Evolutionary conservation across 2,113 vertebrate species (phyloP), one percentile per base, ranked within the genome.

Genomic region (Ceyx margarethae): DNA sequence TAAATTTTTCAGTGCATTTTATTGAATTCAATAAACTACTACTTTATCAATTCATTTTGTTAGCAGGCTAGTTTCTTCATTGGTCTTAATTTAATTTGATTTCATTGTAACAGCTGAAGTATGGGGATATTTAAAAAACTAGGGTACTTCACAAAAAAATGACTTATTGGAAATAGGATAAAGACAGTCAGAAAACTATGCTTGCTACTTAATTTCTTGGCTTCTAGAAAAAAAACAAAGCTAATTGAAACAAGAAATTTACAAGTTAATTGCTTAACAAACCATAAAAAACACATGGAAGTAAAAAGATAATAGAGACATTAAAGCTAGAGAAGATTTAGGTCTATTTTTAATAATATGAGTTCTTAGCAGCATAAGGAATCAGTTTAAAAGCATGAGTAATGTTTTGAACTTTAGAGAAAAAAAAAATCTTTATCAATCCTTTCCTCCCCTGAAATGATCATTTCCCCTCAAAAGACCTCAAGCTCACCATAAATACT

Each of bases 241-340:
- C 46, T 83, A 91, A 91, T 91, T 94, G 94, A 96, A 96, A 94
- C 91, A 91, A 82, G 73, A 90, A 93, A 83, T 68, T 85, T 94
- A 95, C 65, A 76, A 92, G 81, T 92, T 90, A 96, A 96, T 94
- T 93, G 93, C 85, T 95, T 93, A 94, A 95, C 68, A 96, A 93
- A 78, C 92, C 91, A 94, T 91, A 89, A 86, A 91, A 90, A 77
- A 48, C 22, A 50, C 37, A 50, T 12, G 23, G 83, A 94, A 85
- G 43, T 80, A 76, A 62, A 72, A 69, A 88, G 72, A 87, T 73
- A 93, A 86, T 31, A 75, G 22, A 40, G 40, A 35, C 45, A 71
- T 81, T 89, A 19, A 67, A 72, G 81, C 75, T 74, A 60, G 68
- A 53, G 64, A 90, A 82, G 89, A 89, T 64, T 90, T 77, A 75